A percentile compares a stretch with the other conserved stretches of the same genome.
Conservation (phyloP, 2,113 vertebrate genomes). For the Notechis scutatus region DNA sequence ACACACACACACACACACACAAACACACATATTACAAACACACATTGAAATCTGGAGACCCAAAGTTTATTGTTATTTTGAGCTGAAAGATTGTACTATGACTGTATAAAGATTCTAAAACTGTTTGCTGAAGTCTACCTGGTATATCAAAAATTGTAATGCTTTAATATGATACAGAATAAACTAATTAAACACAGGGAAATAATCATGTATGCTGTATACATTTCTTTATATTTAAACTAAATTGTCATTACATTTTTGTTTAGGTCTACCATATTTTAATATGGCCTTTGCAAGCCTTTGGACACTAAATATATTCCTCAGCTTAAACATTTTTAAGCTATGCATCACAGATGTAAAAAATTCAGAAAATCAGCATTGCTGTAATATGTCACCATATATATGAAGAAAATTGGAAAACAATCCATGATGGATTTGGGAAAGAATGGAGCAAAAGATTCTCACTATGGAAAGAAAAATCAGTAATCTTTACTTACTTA, state of each 20-base stretch:
- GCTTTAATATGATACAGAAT: not conserved
- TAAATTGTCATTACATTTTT: not conserved
- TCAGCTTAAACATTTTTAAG: not conserved
- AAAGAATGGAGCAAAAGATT: not conserved
- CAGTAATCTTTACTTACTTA: not conserved
- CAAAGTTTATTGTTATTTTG: not conserved
- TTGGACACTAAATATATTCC: not conserved
- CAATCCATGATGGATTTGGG: not conserved
- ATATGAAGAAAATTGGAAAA: not conserved
- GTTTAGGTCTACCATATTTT: not conserved
- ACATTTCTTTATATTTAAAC: not conserved
- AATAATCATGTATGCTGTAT: not conserved
- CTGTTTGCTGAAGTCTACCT: not conserved
- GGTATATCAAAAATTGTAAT: not conserved
- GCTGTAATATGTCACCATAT: not conserved
- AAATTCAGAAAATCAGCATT: not conserved
- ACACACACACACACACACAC: no score
- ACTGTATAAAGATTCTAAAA: not conserved
- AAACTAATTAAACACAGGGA: not conserved
- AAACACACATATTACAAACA: not conserved
- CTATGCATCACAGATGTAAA: not conserved
- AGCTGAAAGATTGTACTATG: not conserved
- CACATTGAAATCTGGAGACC: not conserved
- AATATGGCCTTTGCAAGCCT: not conserved
- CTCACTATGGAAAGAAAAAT: not conserved